These are phyloP conservation scores for Calliphora vomitoria DNA, from an alignment of 2,888 invertebrate genomes.

Conservation along the genomic window DNA sequence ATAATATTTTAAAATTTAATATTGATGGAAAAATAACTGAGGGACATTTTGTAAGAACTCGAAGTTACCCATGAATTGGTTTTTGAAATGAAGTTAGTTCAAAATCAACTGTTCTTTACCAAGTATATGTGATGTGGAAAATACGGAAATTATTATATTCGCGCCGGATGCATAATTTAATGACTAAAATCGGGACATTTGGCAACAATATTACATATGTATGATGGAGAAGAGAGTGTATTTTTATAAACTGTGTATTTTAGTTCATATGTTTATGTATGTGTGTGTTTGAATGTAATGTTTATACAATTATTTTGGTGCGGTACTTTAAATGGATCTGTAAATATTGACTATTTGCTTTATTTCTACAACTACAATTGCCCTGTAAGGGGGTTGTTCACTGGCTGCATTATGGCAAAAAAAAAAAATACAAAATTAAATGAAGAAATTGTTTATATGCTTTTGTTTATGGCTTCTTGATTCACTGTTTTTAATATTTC, in stretches of 20 bases:
- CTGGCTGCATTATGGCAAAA: conserved; percentile 1
- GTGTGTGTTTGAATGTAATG: not conserved
- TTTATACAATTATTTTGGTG: conserved; percentile 25
- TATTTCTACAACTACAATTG: not conserved
- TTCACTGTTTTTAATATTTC: not conserved
- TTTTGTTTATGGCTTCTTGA: conserved; percentile 44
- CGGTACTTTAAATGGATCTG: not conserved
- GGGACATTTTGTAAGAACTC: too few relatives aligned
- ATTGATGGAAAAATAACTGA: too few relatives aligned
- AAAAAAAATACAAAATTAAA: not conserved
- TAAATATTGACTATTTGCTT: conserved; percentile 22
- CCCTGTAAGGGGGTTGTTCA: conserved; percentile 9
- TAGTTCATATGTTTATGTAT: not conserved
- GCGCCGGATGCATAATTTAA: too few relatives aligned
- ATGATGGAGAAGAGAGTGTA: conserved; percentile 21
- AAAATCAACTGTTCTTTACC: too few relatives aligned
- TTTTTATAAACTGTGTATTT: conserved; percentile 6
- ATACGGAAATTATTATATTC: too few relatives aligned
- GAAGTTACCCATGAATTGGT: too few relatives aligned
- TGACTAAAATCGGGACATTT: too few relatives aligned
- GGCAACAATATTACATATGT: not conserved
- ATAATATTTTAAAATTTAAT: too few relatives aligned
- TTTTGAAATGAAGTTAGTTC: too few relatives aligned
- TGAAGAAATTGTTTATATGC: conserved; percentile 1
- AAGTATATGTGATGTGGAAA: too few relatives aligned